A percentile compares a stretch with the other conserved stretches of the same genome.
These are phyloP conservation scores for Acheta domesticus DNA, from an alignment of 2,888 invertebrate species.

Conservation along the genomic window DNA sequence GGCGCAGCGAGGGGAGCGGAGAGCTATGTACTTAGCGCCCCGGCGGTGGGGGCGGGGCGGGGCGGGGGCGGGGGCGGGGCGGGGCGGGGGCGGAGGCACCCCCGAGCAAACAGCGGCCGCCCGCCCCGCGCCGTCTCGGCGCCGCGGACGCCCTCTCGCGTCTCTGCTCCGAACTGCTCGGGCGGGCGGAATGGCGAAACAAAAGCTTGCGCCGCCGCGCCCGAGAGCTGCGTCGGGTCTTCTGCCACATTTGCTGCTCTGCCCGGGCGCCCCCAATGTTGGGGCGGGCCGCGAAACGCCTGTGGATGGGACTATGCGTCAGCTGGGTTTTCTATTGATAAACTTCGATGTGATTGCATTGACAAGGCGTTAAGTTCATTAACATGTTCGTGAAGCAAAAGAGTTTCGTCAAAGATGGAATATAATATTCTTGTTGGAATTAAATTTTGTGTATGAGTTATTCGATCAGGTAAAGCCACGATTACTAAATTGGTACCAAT, in stretches of 20 bases:
- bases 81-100: neutral
- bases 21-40: slow-evolving; percentile 18
- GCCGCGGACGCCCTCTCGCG: neutral
- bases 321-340: neutral
- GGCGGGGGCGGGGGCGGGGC: neutral
- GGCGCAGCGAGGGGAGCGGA: neutral
- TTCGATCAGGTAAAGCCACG: too few species aligned
- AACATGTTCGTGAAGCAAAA: too few species aligned
- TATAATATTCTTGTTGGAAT: too few species aligned
- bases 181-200: neutral
- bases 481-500: too few species aligned
- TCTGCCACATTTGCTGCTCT: neutral
- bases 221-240: neutral
- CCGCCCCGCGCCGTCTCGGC: neutral
- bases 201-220: neutral
- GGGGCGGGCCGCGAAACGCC: too few species aligned
- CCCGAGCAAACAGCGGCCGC: neutral
- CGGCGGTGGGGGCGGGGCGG: neutral
- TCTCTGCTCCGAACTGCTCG: neutral
- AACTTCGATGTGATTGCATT: too few species aligned
- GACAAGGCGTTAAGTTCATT: too few species aligned
- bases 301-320: neutral
- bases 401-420: too few species aligned
- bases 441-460: too few species aligned
- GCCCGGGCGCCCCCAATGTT: neutral